These are phyloP conservation scores for Lingula anatina DNA, from an alignment of 2,888 invertebrate genomes.

Conservation along the genomic window DNA sequence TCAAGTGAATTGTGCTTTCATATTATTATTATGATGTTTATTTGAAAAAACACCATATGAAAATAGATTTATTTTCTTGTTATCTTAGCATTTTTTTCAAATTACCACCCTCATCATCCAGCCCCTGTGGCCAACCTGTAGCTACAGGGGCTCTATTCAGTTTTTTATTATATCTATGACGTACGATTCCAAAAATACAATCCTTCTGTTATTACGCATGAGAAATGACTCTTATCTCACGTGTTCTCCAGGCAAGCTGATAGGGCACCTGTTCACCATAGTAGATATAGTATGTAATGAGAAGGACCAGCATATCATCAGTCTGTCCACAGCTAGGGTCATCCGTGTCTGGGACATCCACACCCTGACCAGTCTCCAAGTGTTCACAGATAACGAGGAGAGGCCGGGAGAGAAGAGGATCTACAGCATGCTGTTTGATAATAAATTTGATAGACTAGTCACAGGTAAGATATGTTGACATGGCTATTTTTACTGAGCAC, in stretches of 20 bases:
- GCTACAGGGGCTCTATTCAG: too few relatives aligned
- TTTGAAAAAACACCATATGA: too few relatives aligned
- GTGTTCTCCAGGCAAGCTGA: constrained; percentile 38
- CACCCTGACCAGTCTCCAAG: constrained; percentile 48
- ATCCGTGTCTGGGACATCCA: constrained; percentile 51
- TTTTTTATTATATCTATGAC: too few relatives aligned
- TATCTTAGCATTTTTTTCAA: too few relatives aligned
- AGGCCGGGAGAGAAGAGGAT: constrained; percentile 48
- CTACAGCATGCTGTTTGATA: constrained; percentile 46
- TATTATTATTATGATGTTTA: too few relatives aligned
- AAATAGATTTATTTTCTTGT: too few relatives aligned
- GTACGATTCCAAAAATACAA: too few relatives aligned
- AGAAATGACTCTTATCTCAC: too few relatives aligned
- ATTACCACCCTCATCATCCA: too few relatives aligned
- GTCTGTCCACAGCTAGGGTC: constrained; percentile 47
- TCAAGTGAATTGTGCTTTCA: too few relatives aligned
- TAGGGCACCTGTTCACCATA: constrained; percentile 50
- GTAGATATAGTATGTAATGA: constrained; percentile 47
- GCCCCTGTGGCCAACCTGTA: too few relatives aligned
- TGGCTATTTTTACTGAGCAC: neutral
- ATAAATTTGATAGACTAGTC: constrained; percentile 43
- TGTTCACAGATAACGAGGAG: constrained; percentile 49
- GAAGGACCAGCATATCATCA: constrained; percentile 49
- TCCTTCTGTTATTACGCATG: too few relatives aligned
- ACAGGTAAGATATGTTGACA: constrained; percentile 24